Base-by-base conservation (phyloP, 1,140 invertebrate genomes). In the Ladona fulva region DNA sequence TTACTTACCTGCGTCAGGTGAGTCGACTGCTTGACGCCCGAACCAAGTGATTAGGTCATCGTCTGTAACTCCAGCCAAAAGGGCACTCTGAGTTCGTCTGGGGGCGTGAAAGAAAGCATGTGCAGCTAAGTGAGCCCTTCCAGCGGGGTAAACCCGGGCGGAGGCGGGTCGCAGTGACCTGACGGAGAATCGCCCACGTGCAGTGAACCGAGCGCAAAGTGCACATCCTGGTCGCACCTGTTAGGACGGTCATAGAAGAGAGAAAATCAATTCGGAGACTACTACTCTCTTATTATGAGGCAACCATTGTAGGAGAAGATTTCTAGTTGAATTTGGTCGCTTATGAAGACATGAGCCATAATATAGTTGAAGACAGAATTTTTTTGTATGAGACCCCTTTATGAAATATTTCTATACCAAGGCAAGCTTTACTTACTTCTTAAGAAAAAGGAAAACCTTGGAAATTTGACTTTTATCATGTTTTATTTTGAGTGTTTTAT, bases 41-140 rank as follows among this genome's bases (percentile, higher is more conserved):
- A 90, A 90, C 89, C 89, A 90, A 8, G 89, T 90, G 37, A 90
- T 89, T 25, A 89, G 85, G 81, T 90, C 89, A 82, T 90, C 89
- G 76, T 89, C 88, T 59, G 88, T 89, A 8, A 89, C 88, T 6
- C 87, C 88, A 79, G 86, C 84, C 0, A 90, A 81, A 75, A 90
- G 82, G 25, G 86, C 86, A 82, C 88, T 89, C 42, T 86, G 87
- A 76, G 84, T 83, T 78, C 85, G 85, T 16, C 52, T 16, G 16
- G 52, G 52, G 0, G 88, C 87, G 73, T 90, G 89, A 85, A 90
- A 90, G 81, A 90, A 89, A 24, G 86, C 86, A 81, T 90, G 89
- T 11, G 89, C 88, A 11, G 88, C 87, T 75, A 90, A 83, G 79
- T 90, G 88, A 77, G 89, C 87, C 79, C 89, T 82, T 8, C 85